Evolutionary conservation across 2,888 invertebrate species (phyloP), one percentile per base, ranked within the genome.

Genomic region (Cephonodes hylas): DNA sequence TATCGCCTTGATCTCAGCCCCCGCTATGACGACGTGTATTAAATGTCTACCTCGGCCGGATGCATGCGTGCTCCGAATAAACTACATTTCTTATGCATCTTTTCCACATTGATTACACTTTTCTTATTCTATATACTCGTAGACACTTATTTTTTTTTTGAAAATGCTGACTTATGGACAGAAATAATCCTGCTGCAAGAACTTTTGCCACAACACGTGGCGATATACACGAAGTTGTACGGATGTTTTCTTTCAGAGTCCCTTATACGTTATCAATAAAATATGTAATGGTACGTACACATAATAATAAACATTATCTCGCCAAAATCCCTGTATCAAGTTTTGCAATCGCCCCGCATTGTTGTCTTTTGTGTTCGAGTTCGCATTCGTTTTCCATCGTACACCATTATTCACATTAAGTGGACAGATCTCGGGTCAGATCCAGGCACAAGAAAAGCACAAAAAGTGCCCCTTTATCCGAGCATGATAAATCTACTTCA

Each of bases 401-500:
- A 88, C 89, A 91, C 91, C 91, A 92, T 92, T 92, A 91, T 92
- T 92, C 91, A 92, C 91, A 92, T 91, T 92, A 92, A 92, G 91
- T 92, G 91, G 91, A 91, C 91, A 91, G 91, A 92, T 92, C 91
- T 88, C 90, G 92, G 92, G 92, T 92, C 92, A 92, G 91, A 90
- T 89, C 89, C 92, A 91, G 91, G 91, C 91, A 90, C 77, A 89
- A 90, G 91, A 91, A 91, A 91, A 92, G 91, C 91, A 91, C 92
- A 92, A 92, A 92, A 92, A 92, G 91, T 91, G 89, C 91, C 88
- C 91, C 89, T 92, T 92, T 92, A 92, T 92, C 91, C 92, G 88
- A 91, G 88, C 92, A 92, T 92, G 91, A 92, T 92, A 92, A 92
- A 92, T 92, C 91, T 92, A 91, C 92, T 92, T 92, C 92, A 92